These are phyloP conservation scores for Tenualosa thibaudeaui DNA, from an alignment of 2,797 vertebrate genomes.

Conservation along the genomic window DNA sequence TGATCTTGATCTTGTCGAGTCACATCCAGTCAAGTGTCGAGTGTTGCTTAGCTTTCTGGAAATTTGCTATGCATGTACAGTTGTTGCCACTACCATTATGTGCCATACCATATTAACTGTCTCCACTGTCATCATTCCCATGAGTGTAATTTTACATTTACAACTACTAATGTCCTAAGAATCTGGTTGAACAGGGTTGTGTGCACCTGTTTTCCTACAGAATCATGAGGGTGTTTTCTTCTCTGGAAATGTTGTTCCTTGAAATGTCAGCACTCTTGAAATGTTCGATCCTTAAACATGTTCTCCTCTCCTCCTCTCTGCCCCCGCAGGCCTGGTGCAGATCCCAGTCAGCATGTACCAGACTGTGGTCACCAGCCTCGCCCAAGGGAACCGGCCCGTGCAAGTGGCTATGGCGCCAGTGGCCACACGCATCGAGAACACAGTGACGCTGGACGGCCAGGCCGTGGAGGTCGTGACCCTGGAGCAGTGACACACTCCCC, in stretches of 20 bases:
- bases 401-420: conserved; percentile 98
- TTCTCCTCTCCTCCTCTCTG: background rate
- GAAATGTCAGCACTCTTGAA: too few relatives aligned
- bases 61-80: too few relatives aligned
- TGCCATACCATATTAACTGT: too few relatives aligned
- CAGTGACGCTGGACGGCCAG: conserved; percentile 94
- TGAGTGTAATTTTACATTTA: background rate
- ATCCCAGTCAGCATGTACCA: conserved; percentile 99
- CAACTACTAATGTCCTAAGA: background rate
- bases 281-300: too few relatives aligned
- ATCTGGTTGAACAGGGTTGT: background rate
- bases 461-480: conserved; percentile 96
- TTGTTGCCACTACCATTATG: background rate
- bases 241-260: too few relatives aligned
- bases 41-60: too few relatives aligned
- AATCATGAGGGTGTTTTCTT: background rate
- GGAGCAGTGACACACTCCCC: conserved; percentile 83
- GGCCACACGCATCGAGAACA: conserved; percentile 89
- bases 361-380: conserved; percentile 96
- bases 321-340: conserved; percentile 87
- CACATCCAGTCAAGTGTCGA: too few relatives aligned
- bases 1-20: background rate
- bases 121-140: background rate
- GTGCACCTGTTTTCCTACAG: background rate
- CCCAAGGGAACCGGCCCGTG: conserved; percentile 93